Evolutionary conservation across 2,888 invertebrate genomes (phyloP).

Genomic region (Eilema sororculum): DNA sequence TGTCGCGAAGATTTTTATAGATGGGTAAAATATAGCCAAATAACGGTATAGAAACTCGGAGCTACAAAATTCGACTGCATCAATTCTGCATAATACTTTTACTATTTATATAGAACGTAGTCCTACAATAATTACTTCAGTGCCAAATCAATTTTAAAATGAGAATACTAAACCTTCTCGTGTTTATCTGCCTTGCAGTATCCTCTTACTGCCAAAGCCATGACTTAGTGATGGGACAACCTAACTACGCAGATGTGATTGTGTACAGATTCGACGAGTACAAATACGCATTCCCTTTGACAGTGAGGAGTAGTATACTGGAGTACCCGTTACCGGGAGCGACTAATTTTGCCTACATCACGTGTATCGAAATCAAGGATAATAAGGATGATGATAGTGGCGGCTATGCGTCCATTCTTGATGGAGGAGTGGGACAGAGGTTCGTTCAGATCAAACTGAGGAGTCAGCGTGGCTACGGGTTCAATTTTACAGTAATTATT

Average conservation of each 20-base stretch:
- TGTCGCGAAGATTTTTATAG: no score
- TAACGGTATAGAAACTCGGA: background rate
- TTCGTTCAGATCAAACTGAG: conserved; percentile 18
- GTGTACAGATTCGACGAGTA: conserved; percentile 7
- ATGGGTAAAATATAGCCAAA: background rate
- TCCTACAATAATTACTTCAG: background rate
- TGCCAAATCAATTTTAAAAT: conserved; percentile 17
- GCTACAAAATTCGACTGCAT: background rate
- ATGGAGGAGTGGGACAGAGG: conserved; percentile 15
- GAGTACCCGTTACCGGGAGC: conserved; percentile 9
- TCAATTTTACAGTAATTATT: conserved; percentile 18
- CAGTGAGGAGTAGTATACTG: background rate
- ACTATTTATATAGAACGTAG: conserved; percentile 13
- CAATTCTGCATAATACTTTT: conserved; percentile 9
- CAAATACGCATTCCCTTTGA: conserved; percentile 9
- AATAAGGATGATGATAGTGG: conserved; percentile 6
- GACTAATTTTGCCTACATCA: conserved; percentile 9
- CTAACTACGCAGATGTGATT: conserved; percentile 8
- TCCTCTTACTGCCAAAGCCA: conserved; percentile 16
- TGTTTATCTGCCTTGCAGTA: conserved; percentile 47
- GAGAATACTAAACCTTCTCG: background rate
- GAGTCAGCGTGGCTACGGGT: conserved; percentile 13
- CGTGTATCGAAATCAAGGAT: conserved; percentile 10
- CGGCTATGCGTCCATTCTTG: conserved; percentile 4
- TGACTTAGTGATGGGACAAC: conserved; percentile 8